Conservation (phyloP, 2,797 vertebrate genomes). For the Sarcoramphus papa region DNA sequence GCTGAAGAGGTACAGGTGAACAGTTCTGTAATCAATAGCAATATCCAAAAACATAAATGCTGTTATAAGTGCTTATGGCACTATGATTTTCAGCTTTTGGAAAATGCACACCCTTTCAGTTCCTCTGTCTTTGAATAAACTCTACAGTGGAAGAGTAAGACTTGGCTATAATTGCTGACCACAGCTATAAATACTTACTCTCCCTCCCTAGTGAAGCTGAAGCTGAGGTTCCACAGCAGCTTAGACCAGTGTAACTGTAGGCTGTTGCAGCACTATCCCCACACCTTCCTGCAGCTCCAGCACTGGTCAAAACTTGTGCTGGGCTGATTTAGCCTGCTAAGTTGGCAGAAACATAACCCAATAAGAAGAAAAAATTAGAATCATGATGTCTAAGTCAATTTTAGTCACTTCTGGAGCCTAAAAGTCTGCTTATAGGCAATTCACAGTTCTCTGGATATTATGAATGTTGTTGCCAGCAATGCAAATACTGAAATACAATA, state of each 20-base stretch:
- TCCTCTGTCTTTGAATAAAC: neutral
- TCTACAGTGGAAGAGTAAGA: neutral
- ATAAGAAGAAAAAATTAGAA: neutral
- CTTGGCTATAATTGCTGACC: neutral
- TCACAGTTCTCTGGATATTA: neutral
- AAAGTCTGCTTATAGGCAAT: neutral
- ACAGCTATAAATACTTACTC: neutral
- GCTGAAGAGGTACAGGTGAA: neutral
- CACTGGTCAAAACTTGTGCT: neutral
- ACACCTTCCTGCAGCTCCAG: neutral
- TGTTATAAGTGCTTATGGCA: neutral
- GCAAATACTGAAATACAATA: neutral
- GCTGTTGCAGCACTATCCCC: neutral
- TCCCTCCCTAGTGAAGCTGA: neutral
- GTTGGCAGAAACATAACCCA: neutral
- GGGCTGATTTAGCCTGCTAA: neutral
- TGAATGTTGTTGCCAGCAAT: neutral
- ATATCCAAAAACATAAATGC: neutral
- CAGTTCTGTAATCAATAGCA: neutral
- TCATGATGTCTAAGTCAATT: neutral
- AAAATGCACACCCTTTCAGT: neutral
- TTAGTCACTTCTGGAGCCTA: neutral
- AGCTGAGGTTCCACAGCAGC: neutral
- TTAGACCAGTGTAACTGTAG: neutral
- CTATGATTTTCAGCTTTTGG: neutral